A percentile compares a stretch with the other conserved stretches of the same genome.
Conservation (phyloP, 1,140 invertebrate species). For the Eciton burchellii region DNA sequence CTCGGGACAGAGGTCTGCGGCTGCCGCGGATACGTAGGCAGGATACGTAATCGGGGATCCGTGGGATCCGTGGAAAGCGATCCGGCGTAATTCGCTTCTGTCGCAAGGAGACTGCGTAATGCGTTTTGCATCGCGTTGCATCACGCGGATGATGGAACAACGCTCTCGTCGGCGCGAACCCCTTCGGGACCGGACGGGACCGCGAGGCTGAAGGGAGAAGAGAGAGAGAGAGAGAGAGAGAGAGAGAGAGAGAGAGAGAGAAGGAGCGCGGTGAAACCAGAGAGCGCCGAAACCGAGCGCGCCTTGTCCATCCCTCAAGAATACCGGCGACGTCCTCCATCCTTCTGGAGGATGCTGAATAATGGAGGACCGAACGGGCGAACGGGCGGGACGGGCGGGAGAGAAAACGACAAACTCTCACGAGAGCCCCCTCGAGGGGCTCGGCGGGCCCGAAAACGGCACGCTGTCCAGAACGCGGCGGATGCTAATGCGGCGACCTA, state of each 20-base stretch:
- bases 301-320: constrained; percentile 41
- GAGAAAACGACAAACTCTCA: neutral
- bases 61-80: constrained; percentile 28
- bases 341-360: constrained; percentile 43
- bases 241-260: too few relatives aligned
- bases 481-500: constrained; percentile 65
- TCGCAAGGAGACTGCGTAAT: constrained; percentile 2
- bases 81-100: neutral
- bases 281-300: constrained; percentile 29
- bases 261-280: constrained; percentile 9
- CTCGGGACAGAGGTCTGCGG: constrained; percentile 5
- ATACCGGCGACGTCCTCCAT: constrained; percentile 45
- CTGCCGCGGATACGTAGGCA: constrained; percentile 9
- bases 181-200: too few relatives aligned
- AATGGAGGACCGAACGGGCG: constrained; percentile 36
- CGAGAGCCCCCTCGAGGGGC: constrained; percentile 29
- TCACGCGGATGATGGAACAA: constrained; percentile 6
- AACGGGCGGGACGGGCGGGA: neutral
- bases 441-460: neutral
- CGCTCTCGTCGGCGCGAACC: neutral
- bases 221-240: too few relatives aligned
- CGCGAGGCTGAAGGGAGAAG: too few relatives aligned
- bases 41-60: constrained; percentile 39
- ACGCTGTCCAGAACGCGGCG: constrained; percentile 30
- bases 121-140: neutral